A percentile compares a stretch with the other conserved stretches of the same genome.
phyloP scores from a whole-genome alignment of 1,140 invertebrate species.

The Ooceraea biroi region DNA sequence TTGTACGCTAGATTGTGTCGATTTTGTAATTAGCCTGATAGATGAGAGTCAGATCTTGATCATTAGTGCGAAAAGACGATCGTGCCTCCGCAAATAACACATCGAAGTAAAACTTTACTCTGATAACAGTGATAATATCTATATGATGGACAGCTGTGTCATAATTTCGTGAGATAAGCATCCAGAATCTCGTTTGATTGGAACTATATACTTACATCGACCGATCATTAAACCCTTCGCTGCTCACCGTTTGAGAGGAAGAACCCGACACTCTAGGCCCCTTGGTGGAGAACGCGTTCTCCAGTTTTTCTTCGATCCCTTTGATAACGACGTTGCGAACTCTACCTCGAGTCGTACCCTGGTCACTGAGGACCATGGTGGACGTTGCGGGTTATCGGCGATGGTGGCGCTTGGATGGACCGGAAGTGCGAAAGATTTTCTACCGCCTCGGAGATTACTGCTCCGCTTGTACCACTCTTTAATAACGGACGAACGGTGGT shows the following conservation, averaged over 20 bases:
- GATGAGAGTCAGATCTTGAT: neutral
- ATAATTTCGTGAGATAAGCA: slow-evolving; percentile 12
- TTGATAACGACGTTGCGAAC: neutral
- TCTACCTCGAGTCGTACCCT: neutral
- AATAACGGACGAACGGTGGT: slow-evolving; percentile 52
- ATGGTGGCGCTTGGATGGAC: slow-evolving; percentile 66
- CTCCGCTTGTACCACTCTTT: slow-evolving; percentile 43
- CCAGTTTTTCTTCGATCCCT: neutral
- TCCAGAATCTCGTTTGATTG: neutral
- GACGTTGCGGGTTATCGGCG: slow-evolving; percentile 62
- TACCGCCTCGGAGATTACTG: slow-evolving; percentile 18
- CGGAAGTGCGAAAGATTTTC: slow-evolving; percentile 60
- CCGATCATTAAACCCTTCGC: neutral
- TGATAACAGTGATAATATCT: slow-evolving; percentile 4
- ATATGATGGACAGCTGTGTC: neutral
- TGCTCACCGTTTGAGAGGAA: neutral
- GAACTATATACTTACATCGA: neutral
- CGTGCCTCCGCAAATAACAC: neutral
- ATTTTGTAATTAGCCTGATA: slow-evolving; percentile 34
- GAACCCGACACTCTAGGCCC: neutral
- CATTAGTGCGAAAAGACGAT: neutral
- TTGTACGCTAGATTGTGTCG: slow-evolving; percentile 5
- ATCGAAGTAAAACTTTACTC: neutral
- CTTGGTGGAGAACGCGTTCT: slow-evolving; percentile 1
- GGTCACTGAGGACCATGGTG: slow-evolving; percentile 49